Percentiles rank a stretch among this genome's conserved stretches.
phyloP scores from a whole-genome alignment of 1,140 invertebrate genomes.

The Euwallacea fornicatus region DNA sequence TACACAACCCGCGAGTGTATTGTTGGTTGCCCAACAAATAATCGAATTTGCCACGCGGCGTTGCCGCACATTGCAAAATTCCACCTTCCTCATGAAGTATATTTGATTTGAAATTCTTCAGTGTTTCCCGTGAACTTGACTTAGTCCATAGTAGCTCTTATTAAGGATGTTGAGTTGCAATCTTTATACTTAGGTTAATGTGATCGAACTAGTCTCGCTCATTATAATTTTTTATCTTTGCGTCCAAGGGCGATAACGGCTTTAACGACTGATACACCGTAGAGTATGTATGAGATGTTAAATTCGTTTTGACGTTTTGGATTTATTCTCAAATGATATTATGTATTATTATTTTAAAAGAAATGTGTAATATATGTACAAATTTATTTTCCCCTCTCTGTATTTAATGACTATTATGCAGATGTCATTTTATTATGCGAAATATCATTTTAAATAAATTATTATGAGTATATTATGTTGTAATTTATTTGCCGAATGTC shows the following conservation, averaged over 20 bases:
- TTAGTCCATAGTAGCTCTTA: background rate
- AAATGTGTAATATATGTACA: constrained; percentile 36
- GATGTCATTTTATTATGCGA: constrained; percentile 33
- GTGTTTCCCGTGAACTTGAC: background rate
- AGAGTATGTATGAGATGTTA: constrained; percentile 10
- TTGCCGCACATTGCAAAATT: background rate
- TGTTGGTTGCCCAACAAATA: background rate
- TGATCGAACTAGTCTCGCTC: constrained; percentile 50
- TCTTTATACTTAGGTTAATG: constrained; percentile 44
- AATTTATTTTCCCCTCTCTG: constrained; percentile 21
- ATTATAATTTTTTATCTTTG: constrained; percentile 30
- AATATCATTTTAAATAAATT: constrained; percentile 37
- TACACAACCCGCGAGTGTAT: background rate
- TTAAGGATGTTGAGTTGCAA: constrained; percentile 40
- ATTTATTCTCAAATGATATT: constrained; percentile 33
- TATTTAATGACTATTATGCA: constrained; percentile 22
- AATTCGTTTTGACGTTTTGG: background rate
- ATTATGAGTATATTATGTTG: constrained; percentile 21
- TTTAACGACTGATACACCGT: background rate
- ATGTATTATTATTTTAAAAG: constrained; percentile 32
- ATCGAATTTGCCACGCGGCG: background rate
- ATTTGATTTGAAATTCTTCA: background rate
- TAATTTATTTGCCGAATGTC: background rate
- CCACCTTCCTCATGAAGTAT: background rate
- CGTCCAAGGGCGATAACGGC: background rate